phyloP scores from a whole-genome alignment of 23 tunicate genomes.

The Botrylloides violaceus region DNA sequence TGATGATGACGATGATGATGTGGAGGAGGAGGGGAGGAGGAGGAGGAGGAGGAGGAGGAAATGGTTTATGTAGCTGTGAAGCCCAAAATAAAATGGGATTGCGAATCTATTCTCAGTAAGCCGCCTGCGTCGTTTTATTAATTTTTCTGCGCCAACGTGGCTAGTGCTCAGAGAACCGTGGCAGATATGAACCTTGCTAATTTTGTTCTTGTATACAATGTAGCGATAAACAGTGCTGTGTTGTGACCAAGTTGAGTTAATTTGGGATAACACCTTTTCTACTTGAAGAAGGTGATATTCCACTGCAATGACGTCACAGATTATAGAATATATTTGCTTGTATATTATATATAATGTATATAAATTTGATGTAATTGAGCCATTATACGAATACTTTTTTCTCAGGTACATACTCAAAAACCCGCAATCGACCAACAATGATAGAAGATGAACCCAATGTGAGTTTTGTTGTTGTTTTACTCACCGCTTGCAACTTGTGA shows the following conservation, averaged over 20 bases:
- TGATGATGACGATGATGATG: too few relatives aligned
- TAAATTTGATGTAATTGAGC: too few relatives aligned
- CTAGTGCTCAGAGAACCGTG: too few relatives aligned
- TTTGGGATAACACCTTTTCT: too few relatives aligned
- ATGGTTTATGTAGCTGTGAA: conserved; percentile 32
- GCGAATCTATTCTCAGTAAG: conserved; percentile 74
- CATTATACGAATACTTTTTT: neutral
- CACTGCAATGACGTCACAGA: neutral
- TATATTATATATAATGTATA: neutral
- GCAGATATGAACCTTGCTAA: too few relatives aligned
- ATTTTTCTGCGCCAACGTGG: neutral
- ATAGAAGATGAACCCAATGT: conserved; percentile 44
- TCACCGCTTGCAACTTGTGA: too few relatives aligned
- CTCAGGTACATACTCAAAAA: conserved; percentile 73
- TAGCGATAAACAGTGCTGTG: too few relatives aligned
- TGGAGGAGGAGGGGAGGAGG: too few relatives aligned
- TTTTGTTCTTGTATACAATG: too few relatives aligned
- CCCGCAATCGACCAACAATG: conserved; percentile 72
- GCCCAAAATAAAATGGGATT: conserved; percentile 56
- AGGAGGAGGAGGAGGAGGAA: conserved; percentile 28
- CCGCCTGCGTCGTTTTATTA: neutral
- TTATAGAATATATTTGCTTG: neutral
- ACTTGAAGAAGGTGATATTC: neutral
- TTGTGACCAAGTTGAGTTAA: too few relatives aligned
- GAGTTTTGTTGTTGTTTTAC: neutral